A percentile compares a stretch with the other conserved stretches of the same genome.
phyloP scores from a whole-genome alignment of 2,113 vertebrate species.

The Caretta caretta region DNA sequence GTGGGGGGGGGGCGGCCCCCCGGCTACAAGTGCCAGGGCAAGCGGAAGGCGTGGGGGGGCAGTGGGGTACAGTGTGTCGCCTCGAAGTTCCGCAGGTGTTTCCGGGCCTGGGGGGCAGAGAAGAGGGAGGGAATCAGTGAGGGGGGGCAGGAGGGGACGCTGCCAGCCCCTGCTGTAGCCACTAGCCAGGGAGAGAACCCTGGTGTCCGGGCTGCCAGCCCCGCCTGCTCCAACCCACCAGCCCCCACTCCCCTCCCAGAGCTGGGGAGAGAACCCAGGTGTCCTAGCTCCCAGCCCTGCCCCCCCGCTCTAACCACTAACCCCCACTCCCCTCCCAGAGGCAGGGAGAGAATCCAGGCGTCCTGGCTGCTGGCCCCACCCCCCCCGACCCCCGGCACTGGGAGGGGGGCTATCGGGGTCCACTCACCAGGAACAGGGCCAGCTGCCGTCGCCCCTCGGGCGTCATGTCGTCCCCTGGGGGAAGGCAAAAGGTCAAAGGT shows the following conservation, averaged over 20 bases:
- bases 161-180: not conserved
- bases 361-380: not conserved
- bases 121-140: not conserved
- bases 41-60: conserved; percentile 85
- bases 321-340: not conserved
- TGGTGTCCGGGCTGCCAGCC: not conserved
- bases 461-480: conserved; percentile 88
- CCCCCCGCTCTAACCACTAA: not conserved
- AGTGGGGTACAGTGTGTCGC: conserved; percentile 92
- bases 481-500: not conserved
- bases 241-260: not conserved
- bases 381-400: not conserved
- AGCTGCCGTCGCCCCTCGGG: conserved; percentile 82
- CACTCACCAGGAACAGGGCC: conserved; percentile 89
- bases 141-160: not conserved
- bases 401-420: not conserved
- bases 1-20: not conserved
- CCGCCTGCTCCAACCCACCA: no score
- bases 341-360: no score
- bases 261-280: not conserved
- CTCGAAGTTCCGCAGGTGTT: conserved; percentile 91
- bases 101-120: conserved; percentile 83
- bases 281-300: not conserved
- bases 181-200: not conserved
- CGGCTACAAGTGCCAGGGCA: conserved; percentile 86